These are phyloP conservation scores for Limnephilus rhombicus DNA, from an alignment of 2,888 invertebrate species.

Conservation along the genomic window DNA sequence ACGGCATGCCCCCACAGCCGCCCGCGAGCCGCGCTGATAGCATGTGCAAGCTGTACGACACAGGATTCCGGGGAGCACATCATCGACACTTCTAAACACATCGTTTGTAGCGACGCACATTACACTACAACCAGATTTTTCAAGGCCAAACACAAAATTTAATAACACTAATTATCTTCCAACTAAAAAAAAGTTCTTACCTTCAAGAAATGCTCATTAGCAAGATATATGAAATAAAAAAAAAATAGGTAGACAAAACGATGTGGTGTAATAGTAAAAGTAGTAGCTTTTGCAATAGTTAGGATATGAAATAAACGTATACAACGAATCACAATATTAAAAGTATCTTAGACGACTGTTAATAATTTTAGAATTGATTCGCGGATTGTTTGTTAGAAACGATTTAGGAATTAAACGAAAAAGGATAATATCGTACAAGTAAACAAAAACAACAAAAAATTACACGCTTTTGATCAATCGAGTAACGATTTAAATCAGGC, in stretches of 20 bases:
- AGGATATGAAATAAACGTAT: background rate
- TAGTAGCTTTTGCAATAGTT: background rate
- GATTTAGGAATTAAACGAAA: background rate
- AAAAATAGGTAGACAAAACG: background rate
- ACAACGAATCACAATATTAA: background rate
- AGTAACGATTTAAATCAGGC: background rate
- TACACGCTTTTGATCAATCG: background rate
- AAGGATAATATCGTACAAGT: background rate
- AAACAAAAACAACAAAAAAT: background rate
- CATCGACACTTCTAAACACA: conserved; percentile 76
- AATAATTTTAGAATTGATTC: background rate
- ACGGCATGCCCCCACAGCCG: conserved; percentile 74
- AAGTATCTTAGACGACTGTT: background rate
- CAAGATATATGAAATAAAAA: background rate
- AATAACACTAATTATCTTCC: background rate
- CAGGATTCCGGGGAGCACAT: conserved; percentile 88
- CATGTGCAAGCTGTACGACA: conserved; percentile 92
- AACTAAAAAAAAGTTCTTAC: background rate
- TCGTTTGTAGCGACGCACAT: background rate
- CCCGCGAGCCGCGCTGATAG: conserved; percentile 82
- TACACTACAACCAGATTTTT: background rate
- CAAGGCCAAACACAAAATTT: background rate
- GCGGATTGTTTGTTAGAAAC: background rate
- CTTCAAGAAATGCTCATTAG: background rate
- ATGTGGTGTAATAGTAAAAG: background rate